Evolutionary conservation across 2,888 invertebrate species (phyloP), one percentile per base, ranked within the genome.

Genomic region (Electrophaes corylata): DNA sequence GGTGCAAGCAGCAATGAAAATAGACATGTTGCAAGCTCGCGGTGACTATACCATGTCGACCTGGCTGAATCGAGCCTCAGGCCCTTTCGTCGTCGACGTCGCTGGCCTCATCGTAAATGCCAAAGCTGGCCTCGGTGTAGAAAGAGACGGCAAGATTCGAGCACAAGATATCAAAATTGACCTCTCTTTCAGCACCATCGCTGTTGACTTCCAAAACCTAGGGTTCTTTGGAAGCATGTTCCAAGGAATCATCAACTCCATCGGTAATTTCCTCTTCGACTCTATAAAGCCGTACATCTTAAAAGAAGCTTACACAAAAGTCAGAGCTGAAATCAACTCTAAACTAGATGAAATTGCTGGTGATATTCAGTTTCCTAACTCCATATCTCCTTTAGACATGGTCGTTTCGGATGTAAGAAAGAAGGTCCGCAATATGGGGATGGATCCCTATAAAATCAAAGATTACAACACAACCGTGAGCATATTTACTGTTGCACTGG

Each of bases 211-310:
- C 73, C 93, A 96, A 81, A 96, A 96, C 76, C 92, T 97, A 0
- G 96, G 97, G 4, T 94, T 96, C 66, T 90, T 97, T 60, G 96
- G 95, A 0, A 92, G 93, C 39, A 85, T 94, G 64, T 92, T 94
- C 63, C 95, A 96, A 79, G 94, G 96, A 0, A 92, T 97, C 44
- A 93, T 98, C 41, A 98, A 97, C 81, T 95, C 96, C 0, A 93
- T 97, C 0, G 97, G 97, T 0, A 94, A 94, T 11, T 94, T 96
- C 62, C 93, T 98, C 8, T 97, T 98, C 71, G 96, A 97, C 78
- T 95, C 96, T 8, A 96, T 98, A 72, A 97, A 98, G 77, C 97
- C 97, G 0, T 95, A 95, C 67, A 94, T 98, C 64, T 86, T 97
- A 19, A 94, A 94, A 65, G 95, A 96, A 84, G 95, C 96, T 0